These are phyloP conservation scores for Pemphredon lugubris DNA, from an alignment of 2,888 invertebrate species.

Conservation along the genomic window DNA sequence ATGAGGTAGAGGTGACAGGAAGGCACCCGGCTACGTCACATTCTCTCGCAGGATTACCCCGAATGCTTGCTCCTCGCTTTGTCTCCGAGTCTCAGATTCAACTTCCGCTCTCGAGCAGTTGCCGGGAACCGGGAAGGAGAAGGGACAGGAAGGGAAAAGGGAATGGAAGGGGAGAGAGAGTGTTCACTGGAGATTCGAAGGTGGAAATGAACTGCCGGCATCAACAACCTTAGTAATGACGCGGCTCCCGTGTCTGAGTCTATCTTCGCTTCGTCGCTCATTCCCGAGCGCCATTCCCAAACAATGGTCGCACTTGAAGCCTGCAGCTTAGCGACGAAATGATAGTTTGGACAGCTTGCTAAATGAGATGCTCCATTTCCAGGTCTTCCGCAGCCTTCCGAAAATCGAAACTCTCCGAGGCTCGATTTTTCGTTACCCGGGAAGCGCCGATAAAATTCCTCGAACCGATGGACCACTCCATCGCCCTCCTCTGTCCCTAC, in stretches of 20 bases:
- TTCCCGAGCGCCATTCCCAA: conserved; percentile 72
- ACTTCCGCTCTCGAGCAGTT: conserved; percentile 65
- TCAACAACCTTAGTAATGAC: conserved; percentile 76
- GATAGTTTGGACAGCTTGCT: conserved; percentile 75
- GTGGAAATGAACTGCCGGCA: conserved; percentile 76
- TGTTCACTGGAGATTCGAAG: conserved; percentile 73
- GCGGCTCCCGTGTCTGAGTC: conserved; percentile 68
- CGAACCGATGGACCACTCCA: too few species aligned
- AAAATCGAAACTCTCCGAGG: conserved; percentile 59
- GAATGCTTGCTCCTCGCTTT: conserved; percentile 76
- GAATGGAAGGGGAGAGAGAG: conserved; percentile 49
- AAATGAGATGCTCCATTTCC: conserved; percentile 71
- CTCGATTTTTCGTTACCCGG: conserved; percentile 54
- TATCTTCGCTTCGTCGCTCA: conserved; percentile 71
- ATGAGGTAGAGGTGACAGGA: conserved; percentile 69
- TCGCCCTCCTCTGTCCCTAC: too few species aligned
- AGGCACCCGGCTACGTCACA: conserved; percentile 73
- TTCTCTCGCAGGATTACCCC: conserved; percentile 75
- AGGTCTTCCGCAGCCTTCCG: conserved; percentile 57
- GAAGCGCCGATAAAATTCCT: conserved; percentile 41
- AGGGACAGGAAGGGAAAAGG: conserved; percentile 57
- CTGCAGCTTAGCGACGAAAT: conserved; percentile 69
- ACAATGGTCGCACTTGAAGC: conserved; percentile 75
- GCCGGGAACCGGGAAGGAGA: conserved; percentile 54
- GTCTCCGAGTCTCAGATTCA: conserved; percentile 74